These are phyloP conservation scores for Allacma fusca DNA, from an alignment of 2,888 invertebrate genomes.

Conservation along the genomic window DNA sequence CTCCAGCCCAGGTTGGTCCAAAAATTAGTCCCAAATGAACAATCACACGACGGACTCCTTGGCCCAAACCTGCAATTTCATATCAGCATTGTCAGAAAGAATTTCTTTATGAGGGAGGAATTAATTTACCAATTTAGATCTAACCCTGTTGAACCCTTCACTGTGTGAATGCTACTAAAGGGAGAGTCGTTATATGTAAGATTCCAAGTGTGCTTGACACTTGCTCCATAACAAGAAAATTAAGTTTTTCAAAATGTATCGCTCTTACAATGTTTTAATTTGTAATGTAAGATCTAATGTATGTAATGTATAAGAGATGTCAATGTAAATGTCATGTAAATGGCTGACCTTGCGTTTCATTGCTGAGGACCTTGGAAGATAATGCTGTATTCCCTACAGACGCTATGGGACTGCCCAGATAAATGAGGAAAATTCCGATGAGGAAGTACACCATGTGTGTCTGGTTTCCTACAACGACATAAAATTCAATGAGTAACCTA, in stretches of 20 bases:
- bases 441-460: neutral
- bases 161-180: too few relatives aligned
- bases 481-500: too few relatives aligned
- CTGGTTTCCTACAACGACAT: conserved; percentile 10
- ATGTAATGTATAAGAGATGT: neutral
- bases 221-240: too few relatives aligned
- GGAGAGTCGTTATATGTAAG: too few relatives aligned
- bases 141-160: too few relatives aligned
- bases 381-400: neutral
- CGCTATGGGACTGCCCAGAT: neutral
- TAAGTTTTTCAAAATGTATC: too few relatives aligned
- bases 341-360: conserved; percentile 1
- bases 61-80: neutral
- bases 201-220: too few relatives aligned
- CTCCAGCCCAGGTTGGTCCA: conserved; percentile 3
- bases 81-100: too few relatives aligned
- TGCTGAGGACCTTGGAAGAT: conserved; percentile 2
- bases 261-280: too few relatives aligned
- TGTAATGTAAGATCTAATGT: too few relatives aligned
- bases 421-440: neutral
- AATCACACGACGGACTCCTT: neutral
- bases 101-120: too few relatives aligned
- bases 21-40: neutral
- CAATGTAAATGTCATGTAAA: neutral
- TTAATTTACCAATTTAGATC: too few relatives aligned